phyloP scores from a whole-genome alignment of 2,113 vertebrate genomes.

The Orcinus orca region DNA sequence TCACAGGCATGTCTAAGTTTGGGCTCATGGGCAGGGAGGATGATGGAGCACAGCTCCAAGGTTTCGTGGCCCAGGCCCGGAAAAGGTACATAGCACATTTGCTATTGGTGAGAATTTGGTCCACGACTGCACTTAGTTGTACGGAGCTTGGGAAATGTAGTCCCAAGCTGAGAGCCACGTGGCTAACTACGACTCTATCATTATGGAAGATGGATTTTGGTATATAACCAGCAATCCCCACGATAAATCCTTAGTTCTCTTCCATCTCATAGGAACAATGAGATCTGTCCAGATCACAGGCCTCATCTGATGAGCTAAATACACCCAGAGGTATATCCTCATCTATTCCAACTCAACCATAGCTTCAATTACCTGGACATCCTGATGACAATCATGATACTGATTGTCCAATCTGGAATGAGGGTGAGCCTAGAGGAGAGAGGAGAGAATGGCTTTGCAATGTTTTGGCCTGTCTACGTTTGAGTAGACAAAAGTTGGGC shows the following conservation, averaged over 20 bases:
- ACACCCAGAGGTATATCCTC: background rate
- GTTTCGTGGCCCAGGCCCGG: background rate
- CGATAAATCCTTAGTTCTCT: background rate
- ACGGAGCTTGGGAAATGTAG: background rate
- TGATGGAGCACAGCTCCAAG: background rate
- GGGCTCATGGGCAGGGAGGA: background rate
- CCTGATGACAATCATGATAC: background rate
- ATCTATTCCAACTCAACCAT: background rate
- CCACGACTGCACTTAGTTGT: background rate
- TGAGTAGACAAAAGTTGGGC: background rate
- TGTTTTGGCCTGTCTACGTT: background rate
- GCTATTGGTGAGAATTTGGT: background rate
- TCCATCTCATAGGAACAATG: background rate
- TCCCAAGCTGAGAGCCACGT: background rate
- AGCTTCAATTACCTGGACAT: background rate
- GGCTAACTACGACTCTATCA: background rate
- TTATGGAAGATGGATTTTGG: background rate
- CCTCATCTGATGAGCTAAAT: background rate
- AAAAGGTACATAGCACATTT: background rate
- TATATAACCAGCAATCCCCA: background rate
- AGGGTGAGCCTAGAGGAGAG: background rate
- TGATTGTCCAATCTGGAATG: background rate
- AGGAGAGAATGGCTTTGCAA: background rate
- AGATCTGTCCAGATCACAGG: background rate
- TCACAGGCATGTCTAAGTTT: background rate